Evolutionary conservation across 2,888 invertebrate genomes (phyloP).

Genomic region (Pristionchus maxplancki): DNA sequence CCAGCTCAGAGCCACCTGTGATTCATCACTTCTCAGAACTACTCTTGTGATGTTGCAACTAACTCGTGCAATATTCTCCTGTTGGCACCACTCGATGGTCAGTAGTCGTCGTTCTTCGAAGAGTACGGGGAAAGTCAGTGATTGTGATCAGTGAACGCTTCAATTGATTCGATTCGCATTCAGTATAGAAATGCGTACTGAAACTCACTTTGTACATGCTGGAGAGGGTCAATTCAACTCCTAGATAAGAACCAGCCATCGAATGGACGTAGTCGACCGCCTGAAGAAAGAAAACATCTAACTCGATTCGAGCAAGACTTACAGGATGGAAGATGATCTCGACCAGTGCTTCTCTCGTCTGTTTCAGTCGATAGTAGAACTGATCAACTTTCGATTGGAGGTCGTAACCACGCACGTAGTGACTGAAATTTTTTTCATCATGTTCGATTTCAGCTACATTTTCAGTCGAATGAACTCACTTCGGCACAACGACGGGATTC

Average conservation of each 20-base stretch:
- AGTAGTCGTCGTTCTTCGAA: slow-evolving; percentile 27
- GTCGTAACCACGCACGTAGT: slow-evolving; percentile 31
- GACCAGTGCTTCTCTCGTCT: not conserved
- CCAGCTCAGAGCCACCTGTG: slow-evolving; percentile 45
- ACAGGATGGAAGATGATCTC: not conserved
- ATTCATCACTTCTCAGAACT: not conserved
- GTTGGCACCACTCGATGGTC: slow-evolving; percentile 42
- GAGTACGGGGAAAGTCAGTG: slow-evolving; percentile 48
- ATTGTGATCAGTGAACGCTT: slow-evolving; percentile 1
- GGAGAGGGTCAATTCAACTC: not conserved
- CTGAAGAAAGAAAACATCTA: not conserved
- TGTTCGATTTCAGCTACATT: no score
- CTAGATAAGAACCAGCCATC: not conserved
- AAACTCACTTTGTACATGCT: not conserved
- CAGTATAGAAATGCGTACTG: not conserved
- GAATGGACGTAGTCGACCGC: not conserved
- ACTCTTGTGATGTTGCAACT: not conserved
- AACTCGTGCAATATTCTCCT: slow-evolving; percentile 39
- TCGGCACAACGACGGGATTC: slow-evolving; percentile 60
- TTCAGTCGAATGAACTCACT: slow-evolving; percentile 42
- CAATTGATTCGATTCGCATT: not conserved
- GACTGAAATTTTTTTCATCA: not conserved
- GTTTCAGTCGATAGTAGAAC: slow-evolving; percentile 36
- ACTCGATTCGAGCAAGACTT: no score
- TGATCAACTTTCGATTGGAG: not conserved